These are phyloP conservation scores for Micronycteris hirsuta DNA, from an alignment of 2,113 vertebrate genomes.

Conservation along the genomic window DNA sequence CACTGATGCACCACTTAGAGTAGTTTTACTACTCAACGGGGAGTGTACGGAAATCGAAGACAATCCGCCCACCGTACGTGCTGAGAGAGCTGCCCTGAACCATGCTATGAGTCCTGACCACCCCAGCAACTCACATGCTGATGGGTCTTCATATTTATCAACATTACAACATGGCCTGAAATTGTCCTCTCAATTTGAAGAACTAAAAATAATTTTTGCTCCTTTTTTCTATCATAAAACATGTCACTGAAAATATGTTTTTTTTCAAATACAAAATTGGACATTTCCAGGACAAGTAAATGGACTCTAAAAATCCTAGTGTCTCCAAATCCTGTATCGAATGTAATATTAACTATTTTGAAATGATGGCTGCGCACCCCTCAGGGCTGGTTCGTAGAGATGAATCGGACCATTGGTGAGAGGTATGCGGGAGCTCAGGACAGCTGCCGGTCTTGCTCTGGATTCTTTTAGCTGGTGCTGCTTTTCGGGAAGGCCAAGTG, in stretches of 20 bases:
- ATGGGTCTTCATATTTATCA: conserved; percentile 72
- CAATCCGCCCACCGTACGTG: conserved; percentile 62
- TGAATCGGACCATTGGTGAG: background rate
- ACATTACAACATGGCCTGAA: conserved; percentile 58
- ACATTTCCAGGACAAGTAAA: background rate
- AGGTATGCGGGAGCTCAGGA: background rate
- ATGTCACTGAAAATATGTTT: background rate
- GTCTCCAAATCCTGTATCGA: background rate
- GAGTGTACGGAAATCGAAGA: conserved; percentile 68
- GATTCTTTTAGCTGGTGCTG: background rate
- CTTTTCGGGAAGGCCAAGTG: background rate
- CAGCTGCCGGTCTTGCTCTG: background rate
- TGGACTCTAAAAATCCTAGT: background rate
- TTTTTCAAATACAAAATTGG: background rate
- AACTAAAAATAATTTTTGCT: conserved; percentile 31
- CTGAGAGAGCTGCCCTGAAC: conserved; percentile 66
- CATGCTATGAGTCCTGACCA: conserved; percentile 40
- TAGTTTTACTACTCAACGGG: conserved; percentile 62
- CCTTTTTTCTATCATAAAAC: background rate
- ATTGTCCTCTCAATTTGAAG: background rate
- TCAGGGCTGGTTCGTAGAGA: background rate
- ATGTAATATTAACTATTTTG: background rate
- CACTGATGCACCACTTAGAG: conserved; percentile 65
- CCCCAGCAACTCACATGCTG: conserved; percentile 70
- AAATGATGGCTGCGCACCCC: background rate